Conservation (phyloP, 2,113 vertebrate genomes). For the Junco hyemalis region DNA sequence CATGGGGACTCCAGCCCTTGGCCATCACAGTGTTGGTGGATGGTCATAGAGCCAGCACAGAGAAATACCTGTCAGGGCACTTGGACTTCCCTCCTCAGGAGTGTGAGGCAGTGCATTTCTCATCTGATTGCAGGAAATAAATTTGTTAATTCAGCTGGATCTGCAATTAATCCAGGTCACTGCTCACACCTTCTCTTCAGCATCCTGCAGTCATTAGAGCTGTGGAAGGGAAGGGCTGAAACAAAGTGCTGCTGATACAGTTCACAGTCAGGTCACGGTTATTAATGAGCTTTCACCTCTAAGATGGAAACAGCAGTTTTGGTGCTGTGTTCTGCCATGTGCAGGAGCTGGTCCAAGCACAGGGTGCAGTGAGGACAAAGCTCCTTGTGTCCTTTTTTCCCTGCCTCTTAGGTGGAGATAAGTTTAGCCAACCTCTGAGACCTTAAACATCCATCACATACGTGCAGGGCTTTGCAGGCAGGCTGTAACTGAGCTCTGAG, state of each 20-base stretch:
- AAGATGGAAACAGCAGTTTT: constrained; percentile 23
- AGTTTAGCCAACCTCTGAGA: background rate
- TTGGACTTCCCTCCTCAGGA: background rate
- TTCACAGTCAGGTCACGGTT: constrained; percentile 50
- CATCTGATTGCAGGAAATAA: constrained; percentile 12
- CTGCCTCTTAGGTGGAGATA: background rate
- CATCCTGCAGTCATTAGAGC: constrained; percentile 26
- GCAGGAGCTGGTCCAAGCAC: background rate
- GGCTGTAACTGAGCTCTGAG: background rate
- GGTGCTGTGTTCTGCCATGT: background rate
- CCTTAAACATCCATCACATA: background rate
- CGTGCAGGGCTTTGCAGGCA: background rate
- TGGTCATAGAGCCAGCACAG: background rate
- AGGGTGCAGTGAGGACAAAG: background rate
- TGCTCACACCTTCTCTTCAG: constrained; percentile 50
- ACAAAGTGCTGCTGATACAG: background rate
- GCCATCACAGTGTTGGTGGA: background rate
- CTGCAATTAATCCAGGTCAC: constrained; percentile 58
- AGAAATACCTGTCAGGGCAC: background rate
- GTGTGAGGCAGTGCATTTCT: background rate
- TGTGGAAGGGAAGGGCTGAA: constrained; percentile 24
- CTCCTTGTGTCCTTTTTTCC: background rate
- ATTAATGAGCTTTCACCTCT: constrained; percentile 64
- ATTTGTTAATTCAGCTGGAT: constrained; percentile 35
- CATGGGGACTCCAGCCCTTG: background rate